A percentile compares a stretch with the other conserved stretches of the same genome.
These are phyloP conservation scores for Eubucco bourcierii DNA, from an alignment of 2,113 vertebrate genomes.

Conservation along the genomic window DNA sequence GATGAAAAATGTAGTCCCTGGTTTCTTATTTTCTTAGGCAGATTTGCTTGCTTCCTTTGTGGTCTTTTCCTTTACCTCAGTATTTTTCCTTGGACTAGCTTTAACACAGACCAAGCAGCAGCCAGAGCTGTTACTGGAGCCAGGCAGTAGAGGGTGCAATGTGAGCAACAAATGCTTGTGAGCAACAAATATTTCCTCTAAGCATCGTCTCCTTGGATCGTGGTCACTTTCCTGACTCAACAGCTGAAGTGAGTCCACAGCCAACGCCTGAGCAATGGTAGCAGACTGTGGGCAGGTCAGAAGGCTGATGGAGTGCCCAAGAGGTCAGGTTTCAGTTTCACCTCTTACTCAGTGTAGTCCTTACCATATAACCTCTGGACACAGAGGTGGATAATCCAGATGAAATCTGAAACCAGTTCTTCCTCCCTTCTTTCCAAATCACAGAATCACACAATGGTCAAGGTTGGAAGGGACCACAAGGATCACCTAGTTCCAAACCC, in stretches of 20 bases:
- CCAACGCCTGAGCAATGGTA: neutral
- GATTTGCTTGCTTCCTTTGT: neutral
- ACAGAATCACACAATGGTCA: too few species aligned
- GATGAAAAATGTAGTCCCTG: neutral
- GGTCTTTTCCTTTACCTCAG: neutral
- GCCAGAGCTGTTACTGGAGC: neutral
- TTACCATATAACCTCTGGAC: neutral
- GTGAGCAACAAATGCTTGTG: constrained; percentile 32
- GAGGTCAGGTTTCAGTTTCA: neutral
- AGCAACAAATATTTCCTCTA: constrained; percentile 32
- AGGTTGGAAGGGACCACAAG: too few species aligned
- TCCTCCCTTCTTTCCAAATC: neutral
- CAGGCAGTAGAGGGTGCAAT: constrained; percentile 75
- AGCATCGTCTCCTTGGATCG: neutral
- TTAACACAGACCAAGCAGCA: neutral
- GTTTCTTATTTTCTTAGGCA: neutral
- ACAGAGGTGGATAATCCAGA: neutral
- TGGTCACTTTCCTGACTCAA: neutral
- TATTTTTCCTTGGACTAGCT: neutral
- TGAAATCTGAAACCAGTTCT: neutral
- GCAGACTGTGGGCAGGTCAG: neutral
- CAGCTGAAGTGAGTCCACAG: neutral
- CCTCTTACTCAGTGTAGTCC: neutral
- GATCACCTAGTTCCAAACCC: too few species aligned
- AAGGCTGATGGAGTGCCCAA: neutral